These are phyloP conservation scores for Diarsia rubi DNA, from an alignment of 2,888 invertebrate genomes.

Conservation along the genomic window DNA sequence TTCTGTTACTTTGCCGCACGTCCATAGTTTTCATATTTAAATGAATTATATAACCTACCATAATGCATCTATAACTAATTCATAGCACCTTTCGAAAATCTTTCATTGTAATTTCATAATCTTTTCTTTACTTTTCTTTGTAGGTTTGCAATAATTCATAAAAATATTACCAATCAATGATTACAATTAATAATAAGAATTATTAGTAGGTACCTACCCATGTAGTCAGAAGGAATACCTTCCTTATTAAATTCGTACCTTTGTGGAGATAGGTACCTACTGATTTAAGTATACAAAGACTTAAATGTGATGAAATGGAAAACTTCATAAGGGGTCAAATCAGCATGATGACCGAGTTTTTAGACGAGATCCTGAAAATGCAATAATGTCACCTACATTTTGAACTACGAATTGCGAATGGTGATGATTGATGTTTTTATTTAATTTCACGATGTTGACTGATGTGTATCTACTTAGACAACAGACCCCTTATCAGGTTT, in stretches of 20 bases:
- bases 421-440: not conserved
- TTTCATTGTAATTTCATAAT: slow-evolving; percentile 9
- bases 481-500: not conserved
- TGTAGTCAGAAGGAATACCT: not conserved
- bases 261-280: slow-evolving; percentile 34
- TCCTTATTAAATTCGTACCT: slow-evolving; percentile 30
- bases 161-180: slow-evolving; percentile 16
- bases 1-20: slow-evolving; percentile 22
- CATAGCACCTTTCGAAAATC: slow-evolving; percentile 55
- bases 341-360: not conserved
- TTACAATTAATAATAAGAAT: not conserved
- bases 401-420: not conserved
- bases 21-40: slow-evolving; percentile 31
- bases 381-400: not conserved
- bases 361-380: not conserved
- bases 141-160: slow-evolving; percentile 58
- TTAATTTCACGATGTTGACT: not conserved
- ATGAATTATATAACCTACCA: slow-evolving; percentile 57
- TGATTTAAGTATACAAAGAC: not conserved
- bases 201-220: slow-evolving; percentile 27
- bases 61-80: slow-evolving; percentile 48
- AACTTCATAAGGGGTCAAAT: not conserved
- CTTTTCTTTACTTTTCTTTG: slow-evolving; percentile 7
- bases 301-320: not conserved
- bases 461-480: not conserved